Base-by-base conservation (phyloP, 2,888 invertebrate species). In the Alloplasta piceator region DNA sequence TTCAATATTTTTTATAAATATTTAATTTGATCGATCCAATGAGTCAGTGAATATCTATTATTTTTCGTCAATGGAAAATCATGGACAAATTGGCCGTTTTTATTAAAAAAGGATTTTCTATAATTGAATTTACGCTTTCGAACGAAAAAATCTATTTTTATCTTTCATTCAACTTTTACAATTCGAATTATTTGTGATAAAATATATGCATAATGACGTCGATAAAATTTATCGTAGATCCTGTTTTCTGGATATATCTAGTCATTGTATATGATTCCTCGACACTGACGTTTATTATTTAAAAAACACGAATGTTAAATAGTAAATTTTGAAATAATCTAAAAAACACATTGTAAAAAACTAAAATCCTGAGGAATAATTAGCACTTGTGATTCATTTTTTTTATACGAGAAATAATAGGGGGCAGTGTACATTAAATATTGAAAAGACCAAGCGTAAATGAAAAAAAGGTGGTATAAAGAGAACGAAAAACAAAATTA, bases 171-270 rank as follows among this genome's bases (percentile, higher is more conserved):
- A 4, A 16, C 50, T 66, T 4, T 52, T 12, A 9, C 12, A 66
- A 50, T 52, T 9, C 3, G 7, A 64, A 52, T 52, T 52, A 52
- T 0, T 26, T 26, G 26, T n/a, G 14, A 52, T 12, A 52, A 14
- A 52, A 52, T 52, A 6, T 52, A 52, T 52, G 12, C 14, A 52
- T 16, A 3, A 52, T 52, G 14, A 14, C 16, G 16, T 52, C 14
- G 52, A 16, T 14, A 52, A 7, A 36, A 39, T 58, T 64, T 46
- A 26, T 16, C 55, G 55, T 26, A 48, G 48, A 64, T 56, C 66
- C 60, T 26, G 60, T 38, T 77, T 61, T 39, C 26, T 67, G 56
- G 55, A 61, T 73, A 26, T 26, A 61, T 67, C 72, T 72, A 78
- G 72, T 75, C 55, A 78, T 67, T 48, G 38, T 48, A 61, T 41